Percentiles rank a stretch among this genome's conserved stretches.
Conservation (phyloP, 2,888 invertebrate species). For the Cotesia congregata region DNA sequence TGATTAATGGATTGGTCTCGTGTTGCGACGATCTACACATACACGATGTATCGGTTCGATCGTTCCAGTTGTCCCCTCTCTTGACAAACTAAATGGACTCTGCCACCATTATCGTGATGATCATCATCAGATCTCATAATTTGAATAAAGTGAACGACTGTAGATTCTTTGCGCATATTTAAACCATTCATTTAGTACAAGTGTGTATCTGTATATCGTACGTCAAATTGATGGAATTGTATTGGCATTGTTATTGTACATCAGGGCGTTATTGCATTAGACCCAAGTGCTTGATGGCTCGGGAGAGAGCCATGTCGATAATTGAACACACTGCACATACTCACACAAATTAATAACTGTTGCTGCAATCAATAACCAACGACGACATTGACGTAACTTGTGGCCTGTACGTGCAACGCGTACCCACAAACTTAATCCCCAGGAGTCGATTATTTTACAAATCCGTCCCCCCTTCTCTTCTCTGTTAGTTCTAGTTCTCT, state of each 20-base stretch:
- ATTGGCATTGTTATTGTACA: constrained; percentile 39
- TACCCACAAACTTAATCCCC: constrained; percentile 21
- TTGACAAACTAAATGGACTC: constrained; percentile 23
- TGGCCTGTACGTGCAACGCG: constrained; percentile 32
- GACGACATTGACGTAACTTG: constrained; percentile 50
- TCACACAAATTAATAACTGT: constrained; percentile 67
- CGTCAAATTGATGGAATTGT: constrained; percentile 34
- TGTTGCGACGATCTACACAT: constrained; percentile 38
- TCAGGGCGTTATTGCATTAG: constrained; percentile 59
- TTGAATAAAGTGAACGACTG: neutral
- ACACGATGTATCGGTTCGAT: constrained; percentile 56
- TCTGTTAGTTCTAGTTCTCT: neutral
- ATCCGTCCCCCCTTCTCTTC: constrained; percentile 8
- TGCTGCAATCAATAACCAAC: constrained; percentile 65
- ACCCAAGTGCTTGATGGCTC: constrained; percentile 41
- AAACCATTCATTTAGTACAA: neutral
- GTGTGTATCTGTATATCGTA: neutral
- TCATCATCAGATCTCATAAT: neutral
- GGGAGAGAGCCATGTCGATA: constrained; percentile 57
- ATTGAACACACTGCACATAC: constrained; percentile 57
- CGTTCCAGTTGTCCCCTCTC: constrained; percentile 52
- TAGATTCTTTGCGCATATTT: constrained; percentile 20
- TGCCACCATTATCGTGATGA: neutral
- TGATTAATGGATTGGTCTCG: constrained; percentile 58
- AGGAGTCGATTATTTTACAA: constrained; percentile 34